Evolutionary conservation across 2,113 vertebrate species (phyloP).

Genomic region (Silurus asotus): DNA sequence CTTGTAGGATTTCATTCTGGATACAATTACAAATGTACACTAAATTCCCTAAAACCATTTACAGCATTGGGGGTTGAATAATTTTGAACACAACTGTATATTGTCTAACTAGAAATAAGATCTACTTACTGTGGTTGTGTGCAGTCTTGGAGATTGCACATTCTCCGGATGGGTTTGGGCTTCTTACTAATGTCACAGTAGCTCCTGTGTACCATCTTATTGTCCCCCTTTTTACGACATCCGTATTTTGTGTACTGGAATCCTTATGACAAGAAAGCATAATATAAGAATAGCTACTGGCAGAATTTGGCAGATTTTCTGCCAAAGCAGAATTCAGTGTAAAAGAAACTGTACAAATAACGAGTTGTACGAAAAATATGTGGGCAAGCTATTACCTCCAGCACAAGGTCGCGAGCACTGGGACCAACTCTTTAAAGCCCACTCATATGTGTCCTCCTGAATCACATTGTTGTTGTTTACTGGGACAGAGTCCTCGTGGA

Average conservation of each 20-base stretch:
- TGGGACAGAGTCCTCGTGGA: slow-evolving; percentile 92
- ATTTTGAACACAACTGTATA: too few relatives aligned
- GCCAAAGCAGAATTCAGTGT: not conserved
- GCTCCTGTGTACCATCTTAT: slow-evolving; percentile 90
- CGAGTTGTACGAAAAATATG: not conserved
- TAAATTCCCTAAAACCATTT: too few relatives aligned
- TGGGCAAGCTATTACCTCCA: slow-evolving; percentile 77
- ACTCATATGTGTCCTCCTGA: slow-evolving; percentile 91
- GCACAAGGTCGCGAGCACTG: slow-evolving; percentile 90
- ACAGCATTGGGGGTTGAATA: too few relatives aligned
- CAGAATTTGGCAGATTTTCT: not conserved
- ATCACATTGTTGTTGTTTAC: slow-evolving; percentile 96
- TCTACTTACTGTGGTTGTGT: slow-evolving; percentile 87
- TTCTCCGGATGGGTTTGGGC: slow-evolving; percentile 92
- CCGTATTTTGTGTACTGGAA: slow-evolving; percentile 96
- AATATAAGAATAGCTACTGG: not conserved
- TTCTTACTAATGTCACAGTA: slow-evolving; percentile 91
- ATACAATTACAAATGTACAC: too few relatives aligned
- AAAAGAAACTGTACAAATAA: not conserved
- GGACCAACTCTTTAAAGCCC: slow-evolving; percentile 97
- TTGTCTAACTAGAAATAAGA: not conserved
- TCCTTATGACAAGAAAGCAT: slow-evolving; percentile 68
- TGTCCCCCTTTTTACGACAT: slow-evolving; percentile 91
- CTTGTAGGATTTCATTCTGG: not conserved
- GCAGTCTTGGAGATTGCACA: slow-evolving; percentile 96